Conservation (phyloP, 1,140 invertebrate genomes). For the Globodera rostochiensis region DNA sequence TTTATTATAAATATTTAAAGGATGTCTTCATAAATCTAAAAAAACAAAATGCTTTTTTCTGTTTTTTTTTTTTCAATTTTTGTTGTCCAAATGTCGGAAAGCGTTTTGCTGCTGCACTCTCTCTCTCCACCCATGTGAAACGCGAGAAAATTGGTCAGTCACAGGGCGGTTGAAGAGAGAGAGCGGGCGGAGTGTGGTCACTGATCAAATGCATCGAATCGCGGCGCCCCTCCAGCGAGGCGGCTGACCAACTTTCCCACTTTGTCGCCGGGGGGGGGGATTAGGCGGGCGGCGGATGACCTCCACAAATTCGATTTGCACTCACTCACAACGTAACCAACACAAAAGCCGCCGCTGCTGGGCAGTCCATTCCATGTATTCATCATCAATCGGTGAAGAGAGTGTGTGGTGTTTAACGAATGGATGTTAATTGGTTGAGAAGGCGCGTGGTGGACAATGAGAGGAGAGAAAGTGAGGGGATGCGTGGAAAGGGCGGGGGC, state of each 20-base stretch:
- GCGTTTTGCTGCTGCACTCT: background rate
- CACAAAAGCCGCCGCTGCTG: background rate
- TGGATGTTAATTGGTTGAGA: background rate
- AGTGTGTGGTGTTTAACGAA: background rate
- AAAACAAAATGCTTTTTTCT: background rate
- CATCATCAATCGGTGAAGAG: background rate
- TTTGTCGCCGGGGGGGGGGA: too few relatives aligned
- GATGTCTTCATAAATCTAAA: too few relatives aligned
- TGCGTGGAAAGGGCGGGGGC: background rate
- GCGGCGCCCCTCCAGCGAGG: too few relatives aligned
- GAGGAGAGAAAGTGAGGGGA: too few relatives aligned
- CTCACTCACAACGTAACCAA: background rate
- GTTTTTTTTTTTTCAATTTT: background rate
- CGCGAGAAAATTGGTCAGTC: background rate
- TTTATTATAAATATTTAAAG: background rate
- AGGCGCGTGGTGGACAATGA: background rate
- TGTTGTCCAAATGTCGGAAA: background rate
- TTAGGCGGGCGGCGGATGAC: background rate
- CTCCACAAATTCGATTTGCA: background rate
- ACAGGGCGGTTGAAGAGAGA: too few relatives aligned
- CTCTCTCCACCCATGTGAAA: too few relatives aligned
- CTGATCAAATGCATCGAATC: background rate
- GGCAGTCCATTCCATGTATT: background rate
- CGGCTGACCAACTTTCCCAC: background rate
- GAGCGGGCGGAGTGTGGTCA: background rate